Evolutionary conservation across 2,797 vertebrate species (phyloP), one percentile per base, ranked within the genome.

Genomic region (Parauchenoglanis ngamensis): DNA sequence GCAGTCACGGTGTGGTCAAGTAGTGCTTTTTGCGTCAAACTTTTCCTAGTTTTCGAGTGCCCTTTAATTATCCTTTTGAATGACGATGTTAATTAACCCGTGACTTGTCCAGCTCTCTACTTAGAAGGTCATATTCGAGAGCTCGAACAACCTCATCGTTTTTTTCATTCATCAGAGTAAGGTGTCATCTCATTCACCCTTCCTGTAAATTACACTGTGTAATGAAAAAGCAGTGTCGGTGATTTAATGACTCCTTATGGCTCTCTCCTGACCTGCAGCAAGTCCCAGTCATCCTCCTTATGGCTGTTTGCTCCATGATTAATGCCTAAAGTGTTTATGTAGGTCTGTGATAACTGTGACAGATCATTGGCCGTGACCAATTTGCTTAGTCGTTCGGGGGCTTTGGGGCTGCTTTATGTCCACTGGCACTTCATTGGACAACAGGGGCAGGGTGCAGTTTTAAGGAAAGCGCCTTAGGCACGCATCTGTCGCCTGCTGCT

Each of bases 321-420:
- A 87, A 91, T 89, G 82, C 63, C 83, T 72, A 31, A 76, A 35
- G 72, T 80, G 88, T 89, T 88, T 88, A 85, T 87, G 80, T 72
- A 87, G 85, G 76, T 84, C 63, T 78, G 70, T 75, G 17, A 75
- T 79, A 87, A 76, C 80, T 78, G 78, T 87, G 82, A 85, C 86
- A 81, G 84, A 87, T 87, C 89, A 90, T 90, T 88, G 90, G 54
- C 88, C 59, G 40, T 91, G 90, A 90, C 90, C 89, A 81, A 90
- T 89, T 90, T 83, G 84, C 72, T 86, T 88, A 80, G 88, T 89
- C 59, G 83, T 90, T 86, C 23, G 19, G 77, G 57, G 87, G 68
- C 83, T 78, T 46, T 7, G 49, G 77, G 56, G 54, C 67, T 70
- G 35, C 2, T 65, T 87, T 87, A 76, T 63, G 78, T 85, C 85